These are phyloP conservation scores for Nothoprocta perdicaria DNA, from an alignment of 2,113 vertebrate genomes.

Conservation along the genomic window DNA sequence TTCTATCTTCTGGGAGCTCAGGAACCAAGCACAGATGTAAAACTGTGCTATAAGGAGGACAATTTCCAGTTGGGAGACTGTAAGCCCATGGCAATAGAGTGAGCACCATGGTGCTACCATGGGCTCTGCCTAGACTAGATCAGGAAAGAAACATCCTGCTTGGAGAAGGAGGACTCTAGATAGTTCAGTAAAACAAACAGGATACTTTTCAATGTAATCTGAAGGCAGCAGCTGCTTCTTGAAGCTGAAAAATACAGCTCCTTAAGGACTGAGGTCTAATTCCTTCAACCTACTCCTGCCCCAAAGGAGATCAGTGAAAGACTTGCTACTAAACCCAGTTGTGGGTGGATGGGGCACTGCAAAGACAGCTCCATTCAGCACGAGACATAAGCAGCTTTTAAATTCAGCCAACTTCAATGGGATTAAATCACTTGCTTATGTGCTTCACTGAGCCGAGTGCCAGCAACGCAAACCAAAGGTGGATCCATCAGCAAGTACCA, in stretches of 20 bases:
- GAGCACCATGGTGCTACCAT: slow-evolving; percentile 50
- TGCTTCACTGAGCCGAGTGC: not conserved
- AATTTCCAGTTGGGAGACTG: slow-evolving; percentile 3
- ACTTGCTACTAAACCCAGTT: slow-evolving; percentile 29
- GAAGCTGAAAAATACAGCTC: slow-evolving; percentile 61
- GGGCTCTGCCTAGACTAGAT: slow-evolving; percentile 42
- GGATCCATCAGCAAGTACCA: not conserved
- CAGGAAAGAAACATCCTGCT: slow-evolving; percentile 40
- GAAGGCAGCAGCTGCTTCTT: slow-evolving; percentile 52
- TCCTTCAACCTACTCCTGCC: slow-evolving; percentile 10
- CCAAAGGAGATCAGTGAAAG: slow-evolving; percentile 44
- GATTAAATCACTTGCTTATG: not conserved
- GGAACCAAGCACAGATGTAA: slow-evolving; percentile 13
- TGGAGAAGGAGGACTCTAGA: slow-evolving; percentile 40
- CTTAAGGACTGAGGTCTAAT: slow-evolving; percentile 64
- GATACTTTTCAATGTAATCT: slow-evolving; percentile 64
- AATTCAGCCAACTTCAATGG: not conserved
- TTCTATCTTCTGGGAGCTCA: not conserved
- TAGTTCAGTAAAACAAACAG: slow-evolving; percentile 47
- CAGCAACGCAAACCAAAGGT: not conserved
- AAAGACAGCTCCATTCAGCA: slow-evolving; percentile 18
- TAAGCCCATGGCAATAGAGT: slow-evolving; percentile 19
- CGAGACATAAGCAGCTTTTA: slow-evolving; percentile 12
- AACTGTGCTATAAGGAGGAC: not conserved
- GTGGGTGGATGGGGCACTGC: slow-evolving; percentile 17